Percentiles rank a stretch among this genome's conserved stretches.
Evolutionary conservation across 2,888 invertebrate genomes (phyloP).

Genomic region (Dugesia japonica): DNA sequence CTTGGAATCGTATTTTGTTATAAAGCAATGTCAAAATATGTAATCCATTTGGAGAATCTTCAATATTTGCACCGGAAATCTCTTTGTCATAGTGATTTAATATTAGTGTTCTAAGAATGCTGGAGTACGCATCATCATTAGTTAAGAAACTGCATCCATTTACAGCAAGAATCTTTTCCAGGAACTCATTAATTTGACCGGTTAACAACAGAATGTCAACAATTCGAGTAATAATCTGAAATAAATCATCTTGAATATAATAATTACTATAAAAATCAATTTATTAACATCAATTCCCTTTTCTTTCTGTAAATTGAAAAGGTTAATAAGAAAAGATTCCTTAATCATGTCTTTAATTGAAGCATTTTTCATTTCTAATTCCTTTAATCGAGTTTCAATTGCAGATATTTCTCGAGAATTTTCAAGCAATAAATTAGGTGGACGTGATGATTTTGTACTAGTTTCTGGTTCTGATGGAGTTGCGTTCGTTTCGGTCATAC

Average conservation of each 20-base stretch:
- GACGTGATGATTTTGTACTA: neutral
- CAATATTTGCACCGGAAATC: neutral
- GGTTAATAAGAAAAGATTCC: neutral
- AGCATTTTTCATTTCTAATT: neutral
- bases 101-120: neutral
- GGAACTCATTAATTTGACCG: neutral
- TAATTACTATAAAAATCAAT: too few species aligned
- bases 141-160: neutral
- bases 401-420: neutral
- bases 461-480: neutral
- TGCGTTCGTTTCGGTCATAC: neutral
- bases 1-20: neutral
- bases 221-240: neutral
- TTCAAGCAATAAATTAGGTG: neutral
- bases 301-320: neutral
- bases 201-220: neutral
- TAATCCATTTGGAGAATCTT: neutral
- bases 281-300: neutral
- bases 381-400: neutral
- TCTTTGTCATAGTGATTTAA: neutral
- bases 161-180: neutral
- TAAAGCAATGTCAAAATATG: neutral
- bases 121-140: neutral
- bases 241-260: too few species aligned
- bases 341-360: neutral